Base-by-base conservation (phyloP, 2,113 vertebrate genomes). In the Prionailurus bengalensis region DNA sequence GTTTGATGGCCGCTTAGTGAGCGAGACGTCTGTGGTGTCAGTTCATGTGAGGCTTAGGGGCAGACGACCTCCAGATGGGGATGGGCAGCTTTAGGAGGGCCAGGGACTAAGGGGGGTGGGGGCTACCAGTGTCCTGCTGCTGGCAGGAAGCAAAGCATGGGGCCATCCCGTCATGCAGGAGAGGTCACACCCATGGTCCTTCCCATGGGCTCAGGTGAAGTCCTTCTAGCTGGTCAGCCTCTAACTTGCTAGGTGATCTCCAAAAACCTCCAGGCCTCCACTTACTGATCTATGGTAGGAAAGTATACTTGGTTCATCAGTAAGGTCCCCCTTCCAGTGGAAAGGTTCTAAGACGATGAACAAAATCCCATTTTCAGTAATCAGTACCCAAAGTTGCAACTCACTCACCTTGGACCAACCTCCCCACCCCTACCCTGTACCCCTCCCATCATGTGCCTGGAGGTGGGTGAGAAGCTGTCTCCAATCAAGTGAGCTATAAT, bases 401-500 rank as follows among this genome's bases (percentile, higher is more conserved):
- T 89, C 80, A n/a, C 23, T 95, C 89, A 81, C 97, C 86, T 95
- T 65, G 82, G 91, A 68, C 19, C 70, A 88, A 42, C 76, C 80
- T 96, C n/a, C 17, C 65, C n/a, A 23, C 12, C 19, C 33, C 21
- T 10, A 78, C 2, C 15, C 66, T 15, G 0, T 0, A 0, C 29
- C 63, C 73, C 82, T 94, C 76, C 89, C 86, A 33, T 23, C 42
- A 93, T 82, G 79, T 1, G 33, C 73, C 70, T 86, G 73, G 96
- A 98, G 97, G 68, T 92, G 95, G 94, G 95, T 97, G 94, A 95
- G 82, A 93, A 94, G 94, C 25, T 4, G 0, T 65, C 88, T 76
- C 95, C 91, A 97, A 53, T 98, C 96, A 98, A 87, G 92, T 6
- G 66, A 96, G 89, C 92, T 97, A 96, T 96, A 97, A 97, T 98